phyloP scores from a whole-genome alignment of 2,888 invertebrate species.

The Athrips mouffetella region DNA sequence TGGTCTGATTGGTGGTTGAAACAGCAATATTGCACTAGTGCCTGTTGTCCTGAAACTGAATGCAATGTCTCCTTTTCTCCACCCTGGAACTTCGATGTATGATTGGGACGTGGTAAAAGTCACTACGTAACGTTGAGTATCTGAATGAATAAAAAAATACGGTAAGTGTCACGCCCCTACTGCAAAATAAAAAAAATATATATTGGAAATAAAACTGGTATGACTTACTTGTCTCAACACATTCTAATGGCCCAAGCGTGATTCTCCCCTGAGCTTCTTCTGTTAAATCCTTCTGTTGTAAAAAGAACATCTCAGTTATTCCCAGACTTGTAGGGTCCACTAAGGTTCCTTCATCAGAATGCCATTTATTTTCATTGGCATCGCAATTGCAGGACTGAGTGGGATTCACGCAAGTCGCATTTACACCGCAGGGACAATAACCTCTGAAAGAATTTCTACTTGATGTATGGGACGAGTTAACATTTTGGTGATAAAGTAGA shows the following conservation, averaged over 20 bases:
- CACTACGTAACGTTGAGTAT: slow-evolving; percentile 94
- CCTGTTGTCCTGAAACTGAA: slow-evolving; percentile 96
- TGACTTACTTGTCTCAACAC: slow-evolving; percentile 93
- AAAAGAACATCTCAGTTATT: slow-evolving; percentile 93
- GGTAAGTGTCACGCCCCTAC: no score
- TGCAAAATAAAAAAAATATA: no score
- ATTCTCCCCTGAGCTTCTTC: slow-evolving; percentile 91
- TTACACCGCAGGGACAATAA: slow-evolving; percentile 86
- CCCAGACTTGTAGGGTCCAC: slow-evolving; percentile 89
- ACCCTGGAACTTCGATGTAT: slow-evolving; percentile 94
- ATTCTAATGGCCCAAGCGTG: slow-evolving; percentile 93
- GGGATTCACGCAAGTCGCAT: slow-evolving; percentile 88
- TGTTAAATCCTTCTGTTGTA: slow-evolving; percentile 90
- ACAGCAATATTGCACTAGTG: slow-evolving; percentile 91
- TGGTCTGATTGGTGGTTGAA: slow-evolving; percentile 93
- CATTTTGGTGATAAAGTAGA: background rate
- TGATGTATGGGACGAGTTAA: slow-evolving; percentile 23
- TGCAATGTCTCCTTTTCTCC: slow-evolving; percentile 94
- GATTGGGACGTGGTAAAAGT: slow-evolving; percentile 96
- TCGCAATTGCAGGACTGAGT: slow-evolving; percentile 95
- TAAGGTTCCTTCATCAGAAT: slow-evolving; percentile 92
- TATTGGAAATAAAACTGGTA: background rate
- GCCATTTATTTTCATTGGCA: slow-evolving; percentile 91
- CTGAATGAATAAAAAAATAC: no score
- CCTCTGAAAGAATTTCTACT: slow-evolving; percentile 70